Percentiles rank a stretch among this genome's conserved stretches.
phyloP scores from a whole-genome alignment of 2,888 invertebrate genomes.

The Phyllotreta cruciferae region DNA sequence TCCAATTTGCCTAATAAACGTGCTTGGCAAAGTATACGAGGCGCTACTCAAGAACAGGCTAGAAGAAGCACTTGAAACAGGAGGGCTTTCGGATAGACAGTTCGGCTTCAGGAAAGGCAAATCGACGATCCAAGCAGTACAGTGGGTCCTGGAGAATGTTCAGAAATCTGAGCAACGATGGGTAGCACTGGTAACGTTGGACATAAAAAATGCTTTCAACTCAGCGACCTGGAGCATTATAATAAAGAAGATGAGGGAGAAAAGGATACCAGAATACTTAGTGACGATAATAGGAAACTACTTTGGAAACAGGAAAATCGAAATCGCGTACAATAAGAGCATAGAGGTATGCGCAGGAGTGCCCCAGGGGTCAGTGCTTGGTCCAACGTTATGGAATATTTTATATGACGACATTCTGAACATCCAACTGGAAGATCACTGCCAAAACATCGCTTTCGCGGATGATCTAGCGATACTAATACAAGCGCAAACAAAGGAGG shows the following conservation, averaged over 20 bases:
- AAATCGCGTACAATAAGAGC: too few species aligned
- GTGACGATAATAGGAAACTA: too few species aligned
- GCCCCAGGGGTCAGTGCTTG: constrained; percentile 13
- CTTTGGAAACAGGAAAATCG: too few species aligned
- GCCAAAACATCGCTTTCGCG: background rate
- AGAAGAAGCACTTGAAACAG: constrained; percentile 20
- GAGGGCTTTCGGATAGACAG: constrained; percentile 20
- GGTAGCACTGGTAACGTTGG: too few species aligned
- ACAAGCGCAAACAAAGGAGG: background rate
- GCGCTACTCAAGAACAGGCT: constrained; percentile 5
- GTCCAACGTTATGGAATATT: constrained; percentile 11
- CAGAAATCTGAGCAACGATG: too few species aligned
- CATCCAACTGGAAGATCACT: too few species aligned
- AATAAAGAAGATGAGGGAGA: too few species aligned
- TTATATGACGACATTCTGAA: background rate
- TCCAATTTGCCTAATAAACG: constrained; percentile 35
- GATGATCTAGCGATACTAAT: constrained; percentile 13
- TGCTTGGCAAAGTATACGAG: constrained; percentile 28
- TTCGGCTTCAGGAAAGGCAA: constrained; percentile 34
- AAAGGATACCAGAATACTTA: too few species aligned
- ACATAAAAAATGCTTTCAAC: too few species aligned
- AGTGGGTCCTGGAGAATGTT: too few species aligned
- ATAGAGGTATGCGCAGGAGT: background rate
- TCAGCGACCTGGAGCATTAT: too few species aligned
- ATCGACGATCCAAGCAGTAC: too few species aligned